phyloP scores from a whole-genome alignment of 1,140 invertebrate genomes.

The Aphidius ervi region DNA sequence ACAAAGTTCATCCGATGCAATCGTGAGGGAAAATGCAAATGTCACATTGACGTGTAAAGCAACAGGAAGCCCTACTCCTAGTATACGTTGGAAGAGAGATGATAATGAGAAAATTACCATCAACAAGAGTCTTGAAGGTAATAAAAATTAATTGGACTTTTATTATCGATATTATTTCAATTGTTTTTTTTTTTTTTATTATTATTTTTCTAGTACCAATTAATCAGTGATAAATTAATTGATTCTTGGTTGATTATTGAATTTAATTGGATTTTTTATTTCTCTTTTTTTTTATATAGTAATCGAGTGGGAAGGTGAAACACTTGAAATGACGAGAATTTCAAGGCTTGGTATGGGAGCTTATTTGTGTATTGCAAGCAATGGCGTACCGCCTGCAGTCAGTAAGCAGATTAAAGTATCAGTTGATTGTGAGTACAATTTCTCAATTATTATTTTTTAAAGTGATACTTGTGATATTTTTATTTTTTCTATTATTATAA shows the following conservation, averaged over 20 bases:
- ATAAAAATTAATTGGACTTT: conserved; percentile 28
- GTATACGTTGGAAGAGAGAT: conserved; percentile 87
- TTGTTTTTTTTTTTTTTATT: neutral
- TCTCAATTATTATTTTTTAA: neutral
- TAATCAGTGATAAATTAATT: neutral
- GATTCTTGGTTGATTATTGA: conserved; percentile 13
- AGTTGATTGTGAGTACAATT: conserved; percentile 81
- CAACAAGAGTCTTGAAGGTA: conserved; percentile 76
- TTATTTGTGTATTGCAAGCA: conserved; percentile 81
- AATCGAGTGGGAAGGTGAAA: conserved; percentile 76
- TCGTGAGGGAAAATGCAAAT: conserved; percentile 85
- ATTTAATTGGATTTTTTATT: conserved; percentile 6
- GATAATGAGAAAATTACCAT: conserved; percentile 78
- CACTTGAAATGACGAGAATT: conserved; percentile 78
- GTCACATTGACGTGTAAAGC: conserved; percentile 84
- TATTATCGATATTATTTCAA: neutral
- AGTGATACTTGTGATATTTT: neutral
- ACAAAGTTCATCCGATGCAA: conserved; percentile 83
- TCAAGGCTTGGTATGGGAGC: conserved; percentile 86
- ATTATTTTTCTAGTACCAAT: neutral
- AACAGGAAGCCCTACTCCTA: conserved; percentile 81
- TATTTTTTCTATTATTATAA: neutral
- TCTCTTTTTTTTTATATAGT: conserved; percentile 54
- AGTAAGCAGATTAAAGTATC: conserved; percentile 90
- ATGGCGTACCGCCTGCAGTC: conserved; percentile 73